Evolutionary conservation across 2,797 vertebrate genomes (phyloP).

Genomic region (Poecilia gillii): DNA sequence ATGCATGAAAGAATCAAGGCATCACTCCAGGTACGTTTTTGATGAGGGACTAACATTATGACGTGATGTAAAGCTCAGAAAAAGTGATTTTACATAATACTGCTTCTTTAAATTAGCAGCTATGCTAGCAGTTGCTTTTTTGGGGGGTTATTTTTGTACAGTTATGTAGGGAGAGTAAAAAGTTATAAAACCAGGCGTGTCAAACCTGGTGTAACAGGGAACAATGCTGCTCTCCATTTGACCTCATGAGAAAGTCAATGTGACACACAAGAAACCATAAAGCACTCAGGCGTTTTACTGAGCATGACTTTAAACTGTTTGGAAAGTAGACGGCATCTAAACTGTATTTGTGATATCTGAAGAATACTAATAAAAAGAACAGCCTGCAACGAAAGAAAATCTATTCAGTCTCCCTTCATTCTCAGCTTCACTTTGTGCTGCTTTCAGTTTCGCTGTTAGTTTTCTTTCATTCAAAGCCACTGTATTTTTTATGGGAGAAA

Average conservation of each 20-base stretch:
- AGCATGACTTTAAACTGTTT: not conserved
- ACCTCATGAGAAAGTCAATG: not conserved
- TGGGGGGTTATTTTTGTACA: not conserved
- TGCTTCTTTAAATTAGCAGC: not conserved
- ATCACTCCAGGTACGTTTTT: too few relatives aligned
- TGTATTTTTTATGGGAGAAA: not conserved
- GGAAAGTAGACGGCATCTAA: not conserved
- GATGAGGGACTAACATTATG: too few relatives aligned
- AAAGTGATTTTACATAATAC: too few relatives aligned
- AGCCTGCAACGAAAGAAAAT: not conserved
- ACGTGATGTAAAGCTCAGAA: too few relatives aligned
- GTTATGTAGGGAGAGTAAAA: not conserved
- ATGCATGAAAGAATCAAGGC: too few relatives aligned
- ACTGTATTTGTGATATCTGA: not conserved
- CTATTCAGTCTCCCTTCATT: not conserved
- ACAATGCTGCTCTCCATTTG: slow-evolving; percentile 7
- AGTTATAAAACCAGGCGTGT: not conserved
- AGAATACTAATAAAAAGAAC: not conserved
- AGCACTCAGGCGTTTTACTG: not conserved
- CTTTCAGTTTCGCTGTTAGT: not conserved
- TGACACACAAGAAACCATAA: not conserved
- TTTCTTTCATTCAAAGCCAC: not conserved
- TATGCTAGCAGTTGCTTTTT: slow-evolving; percentile 7
- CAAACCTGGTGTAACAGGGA: not conserved
- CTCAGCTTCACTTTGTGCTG: not conserved